Percentiles rank a stretch among this genome's conserved stretches.
Conservation (phyloP, 2,888 invertebrate species). For the Mesochorus sp. region DNA sequence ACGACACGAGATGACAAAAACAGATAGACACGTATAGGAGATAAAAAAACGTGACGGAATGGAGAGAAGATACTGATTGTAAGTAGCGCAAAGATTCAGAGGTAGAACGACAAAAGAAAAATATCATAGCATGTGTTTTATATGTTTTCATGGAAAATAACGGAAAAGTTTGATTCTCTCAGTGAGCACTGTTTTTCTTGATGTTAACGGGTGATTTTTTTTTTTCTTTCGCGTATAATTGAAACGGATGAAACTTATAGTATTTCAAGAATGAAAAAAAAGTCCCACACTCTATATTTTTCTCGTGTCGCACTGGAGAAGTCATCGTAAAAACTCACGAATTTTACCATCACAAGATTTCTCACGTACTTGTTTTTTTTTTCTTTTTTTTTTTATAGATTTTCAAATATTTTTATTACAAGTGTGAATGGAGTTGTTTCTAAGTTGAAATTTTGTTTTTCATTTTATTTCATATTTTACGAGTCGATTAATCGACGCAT, state of each 20-base stretch:
- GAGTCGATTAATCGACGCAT: too few relatives aligned
- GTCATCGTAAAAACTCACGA: background rate
- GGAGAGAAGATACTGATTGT: too few relatives aligned
- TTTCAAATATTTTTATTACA: too few relatives aligned
- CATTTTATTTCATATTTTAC: too few relatives aligned
- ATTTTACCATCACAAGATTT: background rate
- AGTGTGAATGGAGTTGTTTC: too few relatives aligned
- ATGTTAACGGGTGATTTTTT: background rate
- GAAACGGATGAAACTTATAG: background rate
- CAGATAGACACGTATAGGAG: background rate
- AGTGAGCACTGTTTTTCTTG: background rate
- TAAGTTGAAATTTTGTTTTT: too few relatives aligned
- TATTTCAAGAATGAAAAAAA: background rate
- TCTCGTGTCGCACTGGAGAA: background rate
- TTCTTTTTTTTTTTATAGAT: too few relatives aligned
- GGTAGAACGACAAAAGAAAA: background rate
- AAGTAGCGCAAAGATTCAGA: conserved; percentile 34
- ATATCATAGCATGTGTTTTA: background rate
- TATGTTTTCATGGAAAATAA: conserved; percentile 28
- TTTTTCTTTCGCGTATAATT: background rate
- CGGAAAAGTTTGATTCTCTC: conserved; percentile 5
- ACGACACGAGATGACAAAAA: background rate
- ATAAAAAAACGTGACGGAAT: background rate
- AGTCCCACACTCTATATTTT: background rate
- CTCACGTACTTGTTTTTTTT: too few relatives aligned